phyloP scores from a whole-genome alignment of 2,113 vertebrate species.

The Panthera uncia region DNA sequence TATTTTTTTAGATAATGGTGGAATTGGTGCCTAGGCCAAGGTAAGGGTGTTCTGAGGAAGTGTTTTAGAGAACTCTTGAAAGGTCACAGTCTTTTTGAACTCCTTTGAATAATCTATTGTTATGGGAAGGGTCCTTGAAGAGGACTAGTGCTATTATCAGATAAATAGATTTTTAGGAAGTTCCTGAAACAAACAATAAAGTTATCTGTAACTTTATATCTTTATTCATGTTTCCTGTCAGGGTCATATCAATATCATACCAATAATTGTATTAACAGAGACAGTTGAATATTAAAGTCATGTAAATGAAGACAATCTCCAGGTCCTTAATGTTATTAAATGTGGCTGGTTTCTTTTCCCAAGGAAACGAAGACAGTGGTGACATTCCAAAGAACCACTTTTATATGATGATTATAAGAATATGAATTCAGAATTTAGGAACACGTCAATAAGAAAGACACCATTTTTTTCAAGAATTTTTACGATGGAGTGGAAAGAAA shows the following conservation, averaged over 20 bases:
- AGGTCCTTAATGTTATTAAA: neutral
- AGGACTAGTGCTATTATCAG: neutral
- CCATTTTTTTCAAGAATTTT: neutral
- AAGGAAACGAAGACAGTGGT: neutral
- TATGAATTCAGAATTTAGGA: neutral
- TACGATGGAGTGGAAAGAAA: neutral
- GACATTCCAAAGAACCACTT: neutral
- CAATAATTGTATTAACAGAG: neutral
- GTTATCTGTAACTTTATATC: neutral
- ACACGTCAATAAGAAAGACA: neutral
- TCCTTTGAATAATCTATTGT: neutral
- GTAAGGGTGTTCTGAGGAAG: neutral
- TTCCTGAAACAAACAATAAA: neutral
- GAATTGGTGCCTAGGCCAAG: neutral
- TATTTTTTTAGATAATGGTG: neutral
- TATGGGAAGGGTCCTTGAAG: neutral
- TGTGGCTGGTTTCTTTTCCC: neutral
- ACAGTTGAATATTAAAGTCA: neutral
- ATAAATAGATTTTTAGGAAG: neutral
- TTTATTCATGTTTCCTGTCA: neutral
- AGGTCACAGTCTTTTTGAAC: neutral
- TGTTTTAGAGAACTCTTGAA: neutral
- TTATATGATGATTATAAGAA: neutral
- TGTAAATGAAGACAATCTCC: neutral
- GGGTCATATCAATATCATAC: neutral